Evolutionary conservation across 2,113 vertebrate species (phyloP).

Genomic region (Pelmatolapia mariae): DNA sequence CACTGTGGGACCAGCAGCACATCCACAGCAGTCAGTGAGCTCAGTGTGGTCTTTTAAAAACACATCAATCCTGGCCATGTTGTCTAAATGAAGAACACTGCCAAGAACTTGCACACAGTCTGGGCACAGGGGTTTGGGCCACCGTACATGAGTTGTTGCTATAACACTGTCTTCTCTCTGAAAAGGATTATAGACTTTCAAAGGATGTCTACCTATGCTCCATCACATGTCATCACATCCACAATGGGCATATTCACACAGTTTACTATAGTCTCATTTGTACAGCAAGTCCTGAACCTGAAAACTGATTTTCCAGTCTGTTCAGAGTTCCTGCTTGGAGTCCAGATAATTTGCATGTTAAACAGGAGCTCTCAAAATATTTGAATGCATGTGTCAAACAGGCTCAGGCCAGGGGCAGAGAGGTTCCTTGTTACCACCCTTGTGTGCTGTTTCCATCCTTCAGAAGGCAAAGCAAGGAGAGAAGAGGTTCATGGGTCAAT

Average conservation of each 20-base stretch:
- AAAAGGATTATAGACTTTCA: background rate
- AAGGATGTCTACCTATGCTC: background rate
- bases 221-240: background rate
- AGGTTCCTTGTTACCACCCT: background rate
- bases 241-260: background rate
- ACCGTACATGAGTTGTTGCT: background rate
- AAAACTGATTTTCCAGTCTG: background rate
- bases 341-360: constrained; percentile 43
- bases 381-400: constrained; percentile 33
- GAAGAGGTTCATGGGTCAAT: background rate
- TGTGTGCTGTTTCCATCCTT: background rate
- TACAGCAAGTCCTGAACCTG: background rate
- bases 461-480: background rate
- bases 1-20: background rate
- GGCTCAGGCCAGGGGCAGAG: background rate
- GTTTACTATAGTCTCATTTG: background rate
- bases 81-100: background rate
- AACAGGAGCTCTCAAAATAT: constrained; percentile 13
- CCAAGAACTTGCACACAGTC: background rate
- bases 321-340: background rate
- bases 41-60: background rate
- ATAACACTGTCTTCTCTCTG: background rate
- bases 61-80: background rate
- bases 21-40: background rate
- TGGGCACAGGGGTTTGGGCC: background rate